Conservation (phyloP, 2,113 vertebrate genomes). For the Sclerurus mexicanus region DNA sequence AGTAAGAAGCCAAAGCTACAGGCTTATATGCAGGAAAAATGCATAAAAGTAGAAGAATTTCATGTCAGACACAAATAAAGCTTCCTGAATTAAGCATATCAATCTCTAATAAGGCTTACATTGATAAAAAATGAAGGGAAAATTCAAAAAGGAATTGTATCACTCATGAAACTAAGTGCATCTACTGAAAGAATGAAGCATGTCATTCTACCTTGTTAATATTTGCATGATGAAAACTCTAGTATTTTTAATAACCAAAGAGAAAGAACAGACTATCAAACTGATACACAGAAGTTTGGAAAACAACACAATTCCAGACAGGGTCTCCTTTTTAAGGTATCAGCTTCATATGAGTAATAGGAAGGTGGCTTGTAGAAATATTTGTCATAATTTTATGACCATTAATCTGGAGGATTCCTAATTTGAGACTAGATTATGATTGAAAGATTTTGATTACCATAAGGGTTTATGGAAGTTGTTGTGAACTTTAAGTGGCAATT, state of each 20-base stretch:
- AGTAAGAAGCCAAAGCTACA: neutral
- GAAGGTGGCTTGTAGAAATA: neutral
- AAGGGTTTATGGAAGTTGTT: neutral
- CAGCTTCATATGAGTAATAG: neutral
- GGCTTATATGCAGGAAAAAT: neutral
- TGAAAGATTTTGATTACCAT: neutral
- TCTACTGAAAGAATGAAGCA: neutral
- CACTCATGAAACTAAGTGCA: neutral
- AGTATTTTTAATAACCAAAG: neutral
- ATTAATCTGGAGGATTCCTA: neutral
- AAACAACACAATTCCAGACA: neutral
- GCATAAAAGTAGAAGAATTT: neutral
- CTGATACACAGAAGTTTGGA: neutral
- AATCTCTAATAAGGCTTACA: neutral
- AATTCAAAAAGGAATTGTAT: neutral
- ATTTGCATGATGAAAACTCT: neutral
- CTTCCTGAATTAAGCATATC: neutral
- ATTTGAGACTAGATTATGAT: neutral
- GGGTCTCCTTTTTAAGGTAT: neutral
- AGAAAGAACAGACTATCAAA: neutral
- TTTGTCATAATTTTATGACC: neutral
- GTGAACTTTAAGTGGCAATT: neutral
- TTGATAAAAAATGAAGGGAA: neutral
- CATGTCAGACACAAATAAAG: neutral
- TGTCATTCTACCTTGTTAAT: neutral